Base-by-base conservation (phyloP, 2,113 vertebrate genomes). In the Isurus oxyrinchus region DNA sequence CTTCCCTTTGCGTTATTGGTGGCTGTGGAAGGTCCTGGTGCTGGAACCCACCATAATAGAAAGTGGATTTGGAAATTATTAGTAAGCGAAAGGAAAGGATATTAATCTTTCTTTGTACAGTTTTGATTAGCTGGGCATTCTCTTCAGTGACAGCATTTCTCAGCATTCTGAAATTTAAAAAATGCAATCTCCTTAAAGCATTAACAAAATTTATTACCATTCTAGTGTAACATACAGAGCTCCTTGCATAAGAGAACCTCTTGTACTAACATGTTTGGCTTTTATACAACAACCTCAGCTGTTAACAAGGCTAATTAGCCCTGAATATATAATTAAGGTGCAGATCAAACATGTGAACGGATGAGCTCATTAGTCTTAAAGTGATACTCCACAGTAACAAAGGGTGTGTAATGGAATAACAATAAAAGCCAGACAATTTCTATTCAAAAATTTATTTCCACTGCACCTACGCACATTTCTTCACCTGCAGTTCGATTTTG, bases 271-370 rank as follows among this genome's bases (percentile, higher is more conserved):
- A 91, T 84, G 8, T 61, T 91, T 90, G 88, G 88, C 88, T 91
- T 35, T 35, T 59, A 27, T 61, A 91, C 55, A 91, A 55, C 88
- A 91, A 91, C 53, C 88, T 91, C 88, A 91, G 88, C 88, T 91
- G 88, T 91, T 91, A 91, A 91, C 88, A 91, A 91, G 49, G 55
- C 88, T 59, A 91, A 91, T 91, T 91, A 91, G 88, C 35, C 31
- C 16, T 59, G 57, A 59, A 91, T 91, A 91, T 59, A 91, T 91
- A 91, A 91, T 91, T 35, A 91, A 91, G 57, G 27, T 91, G 88
- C 25, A 91, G 31, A 55, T 91, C 88, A 91, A 91, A 91, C 55
- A 55, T 59, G 27, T 11, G 53, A 53, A 90, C 23, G 53, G 53
- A 90, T 57, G 23, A 31, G 88, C 31, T 55, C 2, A 55, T 91